phyloP scores from a whole-genome alignment of 1,140 invertebrate species.

The Trypoxylus dichotomus region DNA sequence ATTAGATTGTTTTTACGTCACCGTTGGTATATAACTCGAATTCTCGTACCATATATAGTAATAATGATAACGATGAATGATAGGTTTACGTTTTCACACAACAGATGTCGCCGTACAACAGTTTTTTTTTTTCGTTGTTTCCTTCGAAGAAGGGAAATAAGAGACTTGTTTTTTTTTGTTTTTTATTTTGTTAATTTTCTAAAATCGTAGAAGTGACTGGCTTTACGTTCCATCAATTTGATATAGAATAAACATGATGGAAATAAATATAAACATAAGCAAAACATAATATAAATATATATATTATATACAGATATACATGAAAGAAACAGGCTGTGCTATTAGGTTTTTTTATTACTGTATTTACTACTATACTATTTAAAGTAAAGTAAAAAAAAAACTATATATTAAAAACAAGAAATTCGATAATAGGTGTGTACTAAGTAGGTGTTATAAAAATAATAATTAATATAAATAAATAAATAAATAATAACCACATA shows the following conservation, averaged over 20 bases:
- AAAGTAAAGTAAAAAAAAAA: neutral
- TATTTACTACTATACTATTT: constrained; percentile 8
- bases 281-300: neutral
- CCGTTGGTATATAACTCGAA: neutral
- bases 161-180: neutral
- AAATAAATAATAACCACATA: neutral
- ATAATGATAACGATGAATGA: neutral
- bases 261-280: neutral
- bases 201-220: neutral
- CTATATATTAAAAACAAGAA: neutral
- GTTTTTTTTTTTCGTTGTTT: no score
- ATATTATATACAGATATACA: neutral
- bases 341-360: constrained; percentile 2
- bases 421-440: neutral
- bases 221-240: neutral
- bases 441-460: neutral
- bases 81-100: neutral
- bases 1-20: neutral
- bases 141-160: neutral
- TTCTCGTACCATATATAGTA: neutral
- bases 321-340: constrained; percentile 14
- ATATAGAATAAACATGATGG: constrained; percentile 2
- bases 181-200: neutral
- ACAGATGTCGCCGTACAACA: neutral
- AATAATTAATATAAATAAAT: neutral